These are phyloP conservation scores for Parambassis ranga DNA, from an alignment of 2,797 vertebrate genomes.

Conservation along the genomic window DNA sequence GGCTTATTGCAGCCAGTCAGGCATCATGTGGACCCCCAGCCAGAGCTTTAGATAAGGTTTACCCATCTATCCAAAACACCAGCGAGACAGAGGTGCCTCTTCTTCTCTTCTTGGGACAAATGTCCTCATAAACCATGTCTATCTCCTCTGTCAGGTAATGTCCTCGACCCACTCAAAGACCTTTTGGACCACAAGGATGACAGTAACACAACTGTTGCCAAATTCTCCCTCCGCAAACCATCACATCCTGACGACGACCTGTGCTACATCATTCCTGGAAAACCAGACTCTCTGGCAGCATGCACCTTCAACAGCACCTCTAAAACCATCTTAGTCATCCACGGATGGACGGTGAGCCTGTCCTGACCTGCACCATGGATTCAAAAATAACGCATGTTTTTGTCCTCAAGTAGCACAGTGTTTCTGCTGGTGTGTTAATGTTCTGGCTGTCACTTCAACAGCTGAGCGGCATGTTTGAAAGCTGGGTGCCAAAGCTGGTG, in stretches of 20 bases:
- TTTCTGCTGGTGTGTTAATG: neutral
- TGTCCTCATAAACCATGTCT: neutral
- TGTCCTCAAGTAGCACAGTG: neutral
- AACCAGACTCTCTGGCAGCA: conserved; percentile 62
- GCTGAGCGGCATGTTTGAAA: conserved; percentile 83
- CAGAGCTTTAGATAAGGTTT: conserved; percentile 8
- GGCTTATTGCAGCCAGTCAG: conserved; percentile 42
- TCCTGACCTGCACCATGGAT: conserved; percentile 19
- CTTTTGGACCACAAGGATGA: conserved; percentile 50
- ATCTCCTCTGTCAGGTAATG: conserved; percentile 63
- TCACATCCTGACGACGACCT: conserved; percentile 77
- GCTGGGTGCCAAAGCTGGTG: conserved; percentile 83
- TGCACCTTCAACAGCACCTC: conserved; percentile 79
- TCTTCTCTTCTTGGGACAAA: neutral
- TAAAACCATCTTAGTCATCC: conserved; percentile 85
- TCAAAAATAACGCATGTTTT: no score
- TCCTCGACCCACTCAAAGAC: conserved; percentile 70
- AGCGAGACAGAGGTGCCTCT: neutral
- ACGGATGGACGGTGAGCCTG: conserved; percentile 83
- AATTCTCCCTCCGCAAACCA: conserved; percentile 79
- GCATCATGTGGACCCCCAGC: neutral
- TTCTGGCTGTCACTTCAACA: conserved; percentile 34
- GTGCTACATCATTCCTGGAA: conserved; percentile 76
- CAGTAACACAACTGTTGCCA: conserved; percentile 44
- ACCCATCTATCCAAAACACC: conserved; percentile 14